Conservation (phyloP, 2,888 invertebrate genomes). For the Pachymerium ferrugineum region DNA sequence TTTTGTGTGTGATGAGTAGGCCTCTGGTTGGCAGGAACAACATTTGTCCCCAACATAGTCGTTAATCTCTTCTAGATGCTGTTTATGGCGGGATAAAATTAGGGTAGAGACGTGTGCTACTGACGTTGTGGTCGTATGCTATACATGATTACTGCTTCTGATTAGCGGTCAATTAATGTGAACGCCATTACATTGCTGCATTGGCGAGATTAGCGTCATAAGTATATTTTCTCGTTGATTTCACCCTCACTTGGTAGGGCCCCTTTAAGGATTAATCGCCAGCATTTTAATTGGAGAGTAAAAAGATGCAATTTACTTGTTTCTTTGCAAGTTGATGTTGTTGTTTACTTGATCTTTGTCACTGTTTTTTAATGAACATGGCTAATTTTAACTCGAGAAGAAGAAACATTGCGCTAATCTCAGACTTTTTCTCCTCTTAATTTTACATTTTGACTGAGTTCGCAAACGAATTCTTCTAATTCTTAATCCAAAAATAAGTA, state of each 20-base stretch:
- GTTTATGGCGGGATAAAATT: conserved; percentile 24
- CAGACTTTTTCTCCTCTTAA: not conserved
- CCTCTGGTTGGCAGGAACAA: no score
- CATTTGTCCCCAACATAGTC: not conserved
- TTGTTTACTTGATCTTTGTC: not conserved
- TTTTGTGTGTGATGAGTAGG: no score
- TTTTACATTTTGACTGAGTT: not conserved
- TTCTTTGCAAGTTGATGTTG: not conserved
- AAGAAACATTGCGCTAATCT: not conserved
- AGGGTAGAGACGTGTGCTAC: conserved; percentile 4
- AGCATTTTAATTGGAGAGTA: not conserved
- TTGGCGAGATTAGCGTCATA: not conserved
- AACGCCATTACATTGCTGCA: conserved; percentile 11
- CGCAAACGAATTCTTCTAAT: not conserved
- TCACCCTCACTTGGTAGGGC: not conserved
- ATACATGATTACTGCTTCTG: conserved; percentile 21
- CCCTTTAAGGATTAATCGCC: conserved; percentile 8
- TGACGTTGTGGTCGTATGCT: conserved; percentile 24
- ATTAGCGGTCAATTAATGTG: conserved; percentile 21
- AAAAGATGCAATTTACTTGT: not conserved
- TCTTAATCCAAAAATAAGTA: not conserved
- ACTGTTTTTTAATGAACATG: not conserved
- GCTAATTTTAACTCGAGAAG: not conserved
- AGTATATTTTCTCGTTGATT: conserved; percentile 13
- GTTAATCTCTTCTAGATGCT: conserved; percentile 10